phyloP scores from a whole-genome alignment of 1,140 invertebrate species.

The Megalopta genalis region DNA sequence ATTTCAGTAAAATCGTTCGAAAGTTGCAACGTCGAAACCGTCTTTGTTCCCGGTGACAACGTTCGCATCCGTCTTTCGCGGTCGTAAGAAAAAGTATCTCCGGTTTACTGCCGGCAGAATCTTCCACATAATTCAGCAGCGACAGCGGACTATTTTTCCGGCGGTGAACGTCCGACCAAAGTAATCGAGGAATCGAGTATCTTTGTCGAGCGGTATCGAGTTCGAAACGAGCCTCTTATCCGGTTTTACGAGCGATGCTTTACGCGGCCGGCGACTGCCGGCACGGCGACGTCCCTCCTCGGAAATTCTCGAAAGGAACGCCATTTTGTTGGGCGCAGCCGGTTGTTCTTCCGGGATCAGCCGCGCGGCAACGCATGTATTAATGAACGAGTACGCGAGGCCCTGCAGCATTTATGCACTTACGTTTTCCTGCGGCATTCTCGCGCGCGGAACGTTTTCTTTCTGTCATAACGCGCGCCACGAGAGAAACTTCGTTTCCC shows the following conservation, averaged over 20 bases:
- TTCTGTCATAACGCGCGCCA: too few relatives aligned
- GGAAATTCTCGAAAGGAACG: constrained; percentile 33
- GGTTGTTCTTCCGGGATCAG: constrained; percentile 35
- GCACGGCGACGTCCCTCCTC: not conserved
- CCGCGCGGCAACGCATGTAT: constrained; percentile 22
- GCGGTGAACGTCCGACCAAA: not conserved
- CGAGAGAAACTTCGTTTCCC: too few relatives aligned
- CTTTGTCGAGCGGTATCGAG: constrained; percentile 35
- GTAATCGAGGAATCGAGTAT: constrained; percentile 37
- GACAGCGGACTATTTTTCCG: not conserved
- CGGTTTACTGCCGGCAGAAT: constrained; percentile 26
- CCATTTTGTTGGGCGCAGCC: constrained; percentile 56
- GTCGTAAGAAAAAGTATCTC: not conserved
- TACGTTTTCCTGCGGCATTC: not conserved
- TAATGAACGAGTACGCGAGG: constrained; percentile 7
- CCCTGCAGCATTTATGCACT: constrained; percentile 9
- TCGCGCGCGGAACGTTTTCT: not conserved
- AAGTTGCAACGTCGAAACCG: not conserved
- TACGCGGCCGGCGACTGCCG: constrained; percentile 8
- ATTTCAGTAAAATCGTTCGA: not conserved
- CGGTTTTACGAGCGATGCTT: constrained; percentile 54
- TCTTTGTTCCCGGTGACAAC: constrained; percentile 17
- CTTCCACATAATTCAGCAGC: constrained; percentile 50
- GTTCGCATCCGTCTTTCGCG: not conserved
- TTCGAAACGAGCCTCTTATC: constrained; percentile 54